A percentile compares a stretch with the other conserved stretches of the same genome.
Conservation (phyloP, 2,888 invertebrate genomes). For the Hermaeophaga mercurialis region DNA sequence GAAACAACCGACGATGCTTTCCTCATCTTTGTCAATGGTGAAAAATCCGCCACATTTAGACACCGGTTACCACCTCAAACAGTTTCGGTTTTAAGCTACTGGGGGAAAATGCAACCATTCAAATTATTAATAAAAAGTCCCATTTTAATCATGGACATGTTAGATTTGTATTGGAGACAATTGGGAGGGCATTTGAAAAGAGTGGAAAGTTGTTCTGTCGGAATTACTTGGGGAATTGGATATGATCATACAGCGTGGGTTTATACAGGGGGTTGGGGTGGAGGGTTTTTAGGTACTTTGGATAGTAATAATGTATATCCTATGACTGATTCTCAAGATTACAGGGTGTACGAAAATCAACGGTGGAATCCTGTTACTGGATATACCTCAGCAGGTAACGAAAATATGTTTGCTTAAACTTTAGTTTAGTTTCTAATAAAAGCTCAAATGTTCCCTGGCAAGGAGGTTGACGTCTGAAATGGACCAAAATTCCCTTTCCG, state of each 20-base stretch:
- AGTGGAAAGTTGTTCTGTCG: constrained; percentile 75
- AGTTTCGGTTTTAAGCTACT: constrained; percentile 74
- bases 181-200: constrained; percentile 84
- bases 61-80: constrained; percentile 77
- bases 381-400: constrained; percentile 73
- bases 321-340: constrained; percentile 85
- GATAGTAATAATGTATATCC: constrained; percentile 68
- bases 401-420: not conserved
- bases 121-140: constrained; percentile 66
- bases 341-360: constrained; percentile 92
- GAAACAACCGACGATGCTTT: constrained; percentile 68
- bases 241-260: constrained; percentile 90
- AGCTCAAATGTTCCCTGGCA: constrained; percentile 1
- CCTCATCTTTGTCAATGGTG: constrained; percentile 71
- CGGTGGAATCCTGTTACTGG: constrained; percentile 92
- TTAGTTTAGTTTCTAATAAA: not conserved
- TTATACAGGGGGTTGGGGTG: constrained; percentile 89
- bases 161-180: constrained; percentile 84
- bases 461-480: too few relatives aligned
- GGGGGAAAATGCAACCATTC: constrained; percentile 76
- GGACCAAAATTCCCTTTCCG: too few relatives aligned
- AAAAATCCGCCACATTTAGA: constrained; percentile 71
- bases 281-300: constrained; percentile 72
- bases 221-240: constrained; percentile 93
- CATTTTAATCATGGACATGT: constrained; percentile 68